Percentiles rank a stretch among this genome's conserved stretches.
These are phyloP conservation scores for Aphaenogaster floridana DNA, from an alignment of 1,140 invertebrate species.

Conservation along the genomic window DNA sequence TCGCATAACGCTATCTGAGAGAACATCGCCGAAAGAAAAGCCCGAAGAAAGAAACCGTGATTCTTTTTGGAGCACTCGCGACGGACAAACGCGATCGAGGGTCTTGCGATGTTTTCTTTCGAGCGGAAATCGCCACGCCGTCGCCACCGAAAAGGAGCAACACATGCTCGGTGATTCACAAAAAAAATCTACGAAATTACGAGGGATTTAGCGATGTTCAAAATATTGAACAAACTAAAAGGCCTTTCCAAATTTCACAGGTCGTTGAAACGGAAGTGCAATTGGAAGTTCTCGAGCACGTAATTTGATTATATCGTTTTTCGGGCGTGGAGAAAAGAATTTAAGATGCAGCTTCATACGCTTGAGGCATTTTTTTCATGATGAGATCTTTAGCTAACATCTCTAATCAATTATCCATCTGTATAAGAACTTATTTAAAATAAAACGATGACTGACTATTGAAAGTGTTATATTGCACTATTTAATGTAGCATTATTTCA, in stretches of 20 bases:
- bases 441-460: not conserved
- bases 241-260: not conserved
- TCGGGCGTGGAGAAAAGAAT: not conserved
- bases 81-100: slow-evolving; percentile 20
- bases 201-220: slow-evolving; percentile 9
- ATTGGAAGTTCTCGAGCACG: slow-evolving; percentile 27
- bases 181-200: slow-evolving; percentile 29
- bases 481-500: not conserved
- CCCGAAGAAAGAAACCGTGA: slow-evolving; percentile 35
- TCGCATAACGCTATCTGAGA: slow-evolving; percentile 17
- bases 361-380: not conserved
- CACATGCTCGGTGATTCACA: slow-evolving; percentile 9
- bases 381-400: not conserved
- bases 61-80: not conserved
- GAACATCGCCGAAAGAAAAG: slow-evolving; percentile 30
- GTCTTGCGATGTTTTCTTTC: slow-evolving; percentile 12
- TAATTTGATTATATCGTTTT: slow-evolving; percentile 11
- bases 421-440: not conserved
- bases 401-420: slow-evolving; percentile 2
- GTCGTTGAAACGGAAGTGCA: slow-evolving; percentile 24
- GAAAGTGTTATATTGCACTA: not conserved
- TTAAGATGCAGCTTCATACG: not conserved
- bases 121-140: slow-evolving; percentile 34
- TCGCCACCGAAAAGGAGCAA: slow-evolving; percentile 33
- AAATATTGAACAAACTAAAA: slow-evolving; percentile 30